Percentiles rank a stretch among this genome's conserved stretches.
Evolutionary conservation across 1,140 invertebrate genomes (phyloP).

Genomic region (Sinonovacula constricta): DNA sequence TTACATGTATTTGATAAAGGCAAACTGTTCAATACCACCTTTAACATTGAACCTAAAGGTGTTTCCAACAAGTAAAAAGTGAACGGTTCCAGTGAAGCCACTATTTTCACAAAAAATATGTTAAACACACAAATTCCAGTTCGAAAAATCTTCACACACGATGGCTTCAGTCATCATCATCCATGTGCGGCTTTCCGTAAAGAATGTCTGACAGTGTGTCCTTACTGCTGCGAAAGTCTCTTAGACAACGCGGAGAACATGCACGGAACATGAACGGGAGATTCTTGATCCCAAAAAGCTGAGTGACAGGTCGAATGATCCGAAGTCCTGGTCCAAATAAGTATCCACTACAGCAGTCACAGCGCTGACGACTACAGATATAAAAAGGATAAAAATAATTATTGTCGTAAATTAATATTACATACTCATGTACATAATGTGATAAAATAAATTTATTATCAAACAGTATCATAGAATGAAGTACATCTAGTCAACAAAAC

Average conservation of each 20-base stretch:
- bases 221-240: slow-evolving; percentile 64
- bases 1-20: too few relatives aligned
- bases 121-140: too few relatives aligned
- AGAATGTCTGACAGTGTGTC: slow-evolving; percentile 65
- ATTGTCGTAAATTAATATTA: not conserved
- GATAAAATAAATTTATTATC: not conserved
- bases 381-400: slow-evolving; percentile 25
- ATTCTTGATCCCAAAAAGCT: slow-evolving; percentile 74
- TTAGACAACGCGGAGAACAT: slow-evolving; percentile 72
- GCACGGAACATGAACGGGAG: slow-evolving; percentile 76
- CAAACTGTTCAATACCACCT: too few relatives aligned
- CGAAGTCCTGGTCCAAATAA: slow-evolving; percentile 75
- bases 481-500: too few relatives aligned
- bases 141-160: too few relatives aligned
- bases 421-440: too few relatives aligned
- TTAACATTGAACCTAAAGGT: too few relatives aligned
- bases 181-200: slow-evolving; percentile 51
- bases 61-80: too few relatives aligned
- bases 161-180: too few relatives aligned
- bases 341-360: slow-evolving; percentile 75
- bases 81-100: too few relatives aligned
- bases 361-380: slow-evolving; percentile 64
- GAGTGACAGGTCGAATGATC: slow-evolving; percentile 74
- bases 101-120: too few relatives aligned
- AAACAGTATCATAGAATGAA: not conserved